Base-by-base conservation (phyloP, 2,888 invertebrate species). In the Odontocerum albicorne region DNA sequence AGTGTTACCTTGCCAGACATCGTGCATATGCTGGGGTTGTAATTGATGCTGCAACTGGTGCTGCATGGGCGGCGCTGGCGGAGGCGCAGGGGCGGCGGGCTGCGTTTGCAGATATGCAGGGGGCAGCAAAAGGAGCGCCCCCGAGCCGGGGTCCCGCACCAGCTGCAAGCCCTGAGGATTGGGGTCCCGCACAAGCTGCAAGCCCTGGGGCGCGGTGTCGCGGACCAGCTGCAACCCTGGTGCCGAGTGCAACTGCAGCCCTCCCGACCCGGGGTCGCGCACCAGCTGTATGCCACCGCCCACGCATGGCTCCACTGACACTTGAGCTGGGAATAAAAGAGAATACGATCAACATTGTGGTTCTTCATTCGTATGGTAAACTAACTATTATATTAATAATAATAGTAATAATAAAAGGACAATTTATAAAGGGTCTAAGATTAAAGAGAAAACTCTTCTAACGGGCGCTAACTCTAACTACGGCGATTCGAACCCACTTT, bases 181-280 rank as follows among this genome's bases (percentile, higher is more conserved):
- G 17, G 33, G 47, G 31, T 22, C 50, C 6, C 35, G 31, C 38
- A 43, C 16, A 13, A 50, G 8, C 35, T 50, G 50, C 33, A 50
- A 42, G 1, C 50, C 50, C 66, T 83, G 66, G 55, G 75, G 80
- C 72, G 87, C 81, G 21, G 92, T 90, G 70, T 94, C 94, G 61
- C 93, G 83, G 45, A 91, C 88, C 66, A 94, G 80, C 73, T 93
- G 93, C 72, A 88, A 90, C 72, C 83, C 68, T 79, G 87, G 83
- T 32, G 90, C 82, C 40, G 91, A 90, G 63, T 91, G 79, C 61
- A 92, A 83, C 62, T 92, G 82, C 58, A 92, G 79, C 64, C 91
- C 91, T 40, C 93, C 92, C 3, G 90, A 89, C 16, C 87, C 82
- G 22, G 92, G 90, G 70, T 95, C 93, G 59, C 93, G 83, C 44